Conservation (phyloP, 2,113 vertebrate genomes). For the Girardinichthys multiradiatus region DNA sequence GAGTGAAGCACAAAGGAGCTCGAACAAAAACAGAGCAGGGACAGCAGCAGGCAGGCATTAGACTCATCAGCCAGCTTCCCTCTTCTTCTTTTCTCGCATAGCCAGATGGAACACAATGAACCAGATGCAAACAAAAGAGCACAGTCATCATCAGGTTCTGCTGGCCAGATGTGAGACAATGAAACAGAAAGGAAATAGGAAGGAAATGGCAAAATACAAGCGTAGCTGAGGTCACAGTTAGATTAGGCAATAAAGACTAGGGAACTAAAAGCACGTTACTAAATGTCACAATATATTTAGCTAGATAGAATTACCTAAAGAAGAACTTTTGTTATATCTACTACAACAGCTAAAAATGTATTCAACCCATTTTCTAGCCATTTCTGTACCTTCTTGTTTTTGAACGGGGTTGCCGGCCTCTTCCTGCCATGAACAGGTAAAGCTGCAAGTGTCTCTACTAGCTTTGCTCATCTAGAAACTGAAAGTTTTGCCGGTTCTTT, state of each 20-base stretch:
- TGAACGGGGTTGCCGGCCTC: no score
- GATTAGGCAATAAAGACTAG: not conserved
- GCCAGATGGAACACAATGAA: slow-evolving; percentile 18
- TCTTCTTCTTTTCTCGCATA: not conserved
- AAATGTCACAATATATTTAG: not conserved
- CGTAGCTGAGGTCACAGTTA: not conserved
- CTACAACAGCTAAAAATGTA: no score
- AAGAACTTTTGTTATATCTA: no score
- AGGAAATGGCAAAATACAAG: slow-evolving; percentile 3
- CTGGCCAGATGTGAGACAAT: slow-evolving; percentile 43
- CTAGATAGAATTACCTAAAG: no score
- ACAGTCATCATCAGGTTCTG: slow-evolving; percentile 22
- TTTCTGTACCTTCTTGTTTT: no score
- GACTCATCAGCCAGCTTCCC: slow-evolving; percentile 1
- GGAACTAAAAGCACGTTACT: not conserved
- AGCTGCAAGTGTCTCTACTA: no score
- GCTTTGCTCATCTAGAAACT: no score
- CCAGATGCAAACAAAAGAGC: slow-evolving; percentile 40
- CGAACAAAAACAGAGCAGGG: slow-evolving; percentile 15
- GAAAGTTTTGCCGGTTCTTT: no score
- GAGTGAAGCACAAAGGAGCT: slow-evolving; percentile 25
- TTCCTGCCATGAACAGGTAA: no score
- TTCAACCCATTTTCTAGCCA: no score
- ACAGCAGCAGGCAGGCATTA: slow-evolving; percentile 19
- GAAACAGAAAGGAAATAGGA: slow-evolving; percentile 1